Base-by-base conservation (phyloP, 2,797 vertebrate species). In the Siniperca scherzeri region DNA sequence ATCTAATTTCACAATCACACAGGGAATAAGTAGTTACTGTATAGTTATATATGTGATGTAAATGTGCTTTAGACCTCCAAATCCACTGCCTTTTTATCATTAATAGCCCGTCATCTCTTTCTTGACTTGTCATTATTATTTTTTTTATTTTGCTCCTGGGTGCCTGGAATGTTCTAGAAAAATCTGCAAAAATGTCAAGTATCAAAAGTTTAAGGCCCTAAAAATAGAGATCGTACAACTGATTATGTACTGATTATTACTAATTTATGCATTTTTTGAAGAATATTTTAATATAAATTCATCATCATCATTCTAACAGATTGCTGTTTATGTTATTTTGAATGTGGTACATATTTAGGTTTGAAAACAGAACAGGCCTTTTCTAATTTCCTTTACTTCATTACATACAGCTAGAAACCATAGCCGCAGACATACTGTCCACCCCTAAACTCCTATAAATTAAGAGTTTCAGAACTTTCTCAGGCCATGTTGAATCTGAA, bases 381-480 rank as follows among this genome's bases (percentile, higher is more conserved):
- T n/a, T 46, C n/a, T 50, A 36, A 27, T 27, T 25, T 7, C 12
- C 17, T 40, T 38, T 62, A n/a, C 38, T 59, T 69, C 46, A 19
- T 60, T 14, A 11, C 50, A 36, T 16, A 33, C 50, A 57, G 21
- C 55, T 42, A 40, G 11, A 55, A 46, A n/a, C 3, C n/a, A 50
- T 1, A 38, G 12, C 40, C 19, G 36, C 2, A 25, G 25, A 33
- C 66, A 52, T 60, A 60, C 33, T 48, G 33, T 38, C 1, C 1
- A 12, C 30, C 44, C 53, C 33, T 50, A 19, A 76, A 57, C 44
- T 52, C 30, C n/a, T 3, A 14, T 74, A 50, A 36, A 38, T 22
- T 0, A 46, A 7, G 25, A 74, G 7, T 70, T 82, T 60, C 21
- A 55, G 57, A 85, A 78, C 69, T 83, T 88, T 65, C 30, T 61